Evolutionary conservation across 2,797 vertebrate genomes (phyloP).

Genomic region (Calcarius lapponicus): DNA sequence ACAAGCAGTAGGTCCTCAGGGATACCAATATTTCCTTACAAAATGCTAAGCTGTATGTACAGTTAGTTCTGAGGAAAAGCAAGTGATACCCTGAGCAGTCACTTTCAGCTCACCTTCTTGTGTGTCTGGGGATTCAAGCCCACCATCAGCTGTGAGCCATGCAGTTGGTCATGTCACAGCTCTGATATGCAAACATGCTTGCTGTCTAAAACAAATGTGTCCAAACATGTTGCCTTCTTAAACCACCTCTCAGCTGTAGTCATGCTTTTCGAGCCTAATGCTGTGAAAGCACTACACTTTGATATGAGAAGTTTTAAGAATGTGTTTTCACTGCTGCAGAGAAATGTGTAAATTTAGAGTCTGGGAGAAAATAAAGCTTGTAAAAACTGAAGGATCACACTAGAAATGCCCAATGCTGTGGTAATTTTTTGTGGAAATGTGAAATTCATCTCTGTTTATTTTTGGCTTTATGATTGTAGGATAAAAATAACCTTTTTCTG

Average conservation of each 20-base stretch:
- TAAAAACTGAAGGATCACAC: background rate
- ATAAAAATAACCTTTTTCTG: background rate
- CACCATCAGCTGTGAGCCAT: background rate
- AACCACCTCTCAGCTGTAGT: background rate
- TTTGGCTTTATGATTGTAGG: background rate
- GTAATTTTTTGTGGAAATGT: background rate
- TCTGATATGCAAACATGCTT: background rate
- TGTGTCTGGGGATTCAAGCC: background rate
- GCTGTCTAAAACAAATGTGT: background rate
- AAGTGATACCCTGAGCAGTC: background rate
- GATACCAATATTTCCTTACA: background rate
- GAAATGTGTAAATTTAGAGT: background rate
- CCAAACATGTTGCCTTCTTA: background rate
- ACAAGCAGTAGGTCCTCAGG: background rate
- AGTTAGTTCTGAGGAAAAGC: background rate
- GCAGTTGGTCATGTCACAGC: background rate
- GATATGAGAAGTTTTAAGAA: background rate
- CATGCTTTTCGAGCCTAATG: background rate
- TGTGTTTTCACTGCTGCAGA: background rate
- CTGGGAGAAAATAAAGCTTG: background rate
- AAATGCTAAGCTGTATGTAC: background rate
- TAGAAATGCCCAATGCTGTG: background rate
- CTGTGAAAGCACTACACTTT: background rate
- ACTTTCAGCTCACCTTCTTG: background rate
- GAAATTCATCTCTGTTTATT: background rate